Base-by-base conservation (phyloP, 2,888 invertebrate species). In the Zygothrica quintamaculata region DNA sequence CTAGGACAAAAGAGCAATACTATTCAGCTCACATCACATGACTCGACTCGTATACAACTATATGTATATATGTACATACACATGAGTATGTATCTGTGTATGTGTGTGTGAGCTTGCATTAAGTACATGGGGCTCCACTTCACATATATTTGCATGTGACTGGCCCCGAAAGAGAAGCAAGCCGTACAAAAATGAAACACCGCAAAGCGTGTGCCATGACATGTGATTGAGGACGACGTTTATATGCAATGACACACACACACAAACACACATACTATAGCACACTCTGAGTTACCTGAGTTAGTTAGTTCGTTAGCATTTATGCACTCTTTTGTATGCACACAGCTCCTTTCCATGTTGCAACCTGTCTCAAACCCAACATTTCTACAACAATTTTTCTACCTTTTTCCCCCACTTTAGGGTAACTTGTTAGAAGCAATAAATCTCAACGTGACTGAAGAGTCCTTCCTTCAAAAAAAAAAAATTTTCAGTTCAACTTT, bases 191-290 rank as follows among this genome's bases (percentile, higher is more conserved):
- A 81, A 81, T 80, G 80, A 84, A 80, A 80, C 85, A 82, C 80
- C 85, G 85, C 80, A 82, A 80, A 82, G 73, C 79, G 80, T 82
- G 76, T 77, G 74, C 74, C 84, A 68, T 87, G 84, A 85, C 86
- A 85, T 87, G 80, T 85, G 87, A 87, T 87, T 87, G 85, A 86
- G 77, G 77, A 87, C 76, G 84, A 84, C 87, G 73, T 84, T 84
- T 74, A 81, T 78, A 61, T 69, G 79, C 68, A 71, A 46, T 40
- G 61, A 59, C 68, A 50, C 40, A 65, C 56, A 60, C 53, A 51
- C 15, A 33, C 6, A 40, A 26, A 40, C 42, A 51, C 12, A 44
- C 26, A 40, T 12, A 37, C 29, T 48, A 33, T 52, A 16, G 34
- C 25, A 13, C 39, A 40, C 25, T 47, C 11, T 31, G 50, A 59